A percentile compares a stretch with the other conserved stretches of the same genome.
Conservation (phyloP, 37 sponge, comb jelly and placozoan species). For the Aplysina aerophoba region DNA sequence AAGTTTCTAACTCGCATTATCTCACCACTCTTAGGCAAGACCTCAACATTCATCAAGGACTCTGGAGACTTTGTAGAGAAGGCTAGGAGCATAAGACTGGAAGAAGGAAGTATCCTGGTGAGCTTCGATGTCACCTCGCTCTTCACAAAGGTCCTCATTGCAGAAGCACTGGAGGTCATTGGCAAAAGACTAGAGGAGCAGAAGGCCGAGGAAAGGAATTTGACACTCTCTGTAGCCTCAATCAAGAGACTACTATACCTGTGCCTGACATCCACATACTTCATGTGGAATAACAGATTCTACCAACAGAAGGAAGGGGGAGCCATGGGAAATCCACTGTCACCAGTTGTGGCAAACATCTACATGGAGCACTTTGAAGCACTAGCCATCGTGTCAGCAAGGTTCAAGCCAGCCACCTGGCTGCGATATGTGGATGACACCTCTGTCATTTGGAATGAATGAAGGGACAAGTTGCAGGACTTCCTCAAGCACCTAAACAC, state of each 20-base stretch:
- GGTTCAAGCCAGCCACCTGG: neutral
- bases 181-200: neutral
- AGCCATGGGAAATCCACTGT: conserved; percentile 30
- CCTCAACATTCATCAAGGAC: neutral
- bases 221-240: neutral
- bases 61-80: conserved; percentile 24
- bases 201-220: neutral
- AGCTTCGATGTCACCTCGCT: conserved; percentile 22
- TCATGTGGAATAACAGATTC: conserved; percentile 5
- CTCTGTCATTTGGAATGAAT: neutral
- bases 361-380: too few species aligned
- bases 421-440: neutral
- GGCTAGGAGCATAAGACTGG: neutral
- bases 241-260: neutral
- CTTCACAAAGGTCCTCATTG: conserved; percentile 10
- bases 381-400: neutral
- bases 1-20: conserved; percentile 9
- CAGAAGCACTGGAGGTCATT: conserved; percentile 12
- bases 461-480: too few species aligned
- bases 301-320: conserved; percentile 10
- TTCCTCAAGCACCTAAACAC: too few species aligned
- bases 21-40: neutral
- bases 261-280: conserved; percentile 15
- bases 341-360: conserved; percentile 32
- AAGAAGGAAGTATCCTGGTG: neutral